A percentile compares a stretch with the other conserved stretches of the same genome.
Evolutionary conservation across 2,888 invertebrate species (phyloP).

Genomic region (Schizaphis graminum): DNA sequence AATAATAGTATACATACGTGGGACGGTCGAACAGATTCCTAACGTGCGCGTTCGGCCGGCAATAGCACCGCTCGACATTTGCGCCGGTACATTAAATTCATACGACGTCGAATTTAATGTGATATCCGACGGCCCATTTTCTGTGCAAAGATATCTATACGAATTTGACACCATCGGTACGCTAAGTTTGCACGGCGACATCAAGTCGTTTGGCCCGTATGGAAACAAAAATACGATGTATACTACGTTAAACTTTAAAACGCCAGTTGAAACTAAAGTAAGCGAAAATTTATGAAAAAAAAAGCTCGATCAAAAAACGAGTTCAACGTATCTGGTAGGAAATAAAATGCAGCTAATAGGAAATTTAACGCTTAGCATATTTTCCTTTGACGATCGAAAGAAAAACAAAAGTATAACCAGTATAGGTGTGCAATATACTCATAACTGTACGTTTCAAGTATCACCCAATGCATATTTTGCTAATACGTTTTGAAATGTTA

Average conservation of each 20-base stretch:
- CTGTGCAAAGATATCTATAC: background rate
- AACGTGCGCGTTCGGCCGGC: background rate
- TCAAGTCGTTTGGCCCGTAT: slow-evolving; percentile 1
- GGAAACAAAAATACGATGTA: background rate
- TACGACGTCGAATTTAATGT: background rate
- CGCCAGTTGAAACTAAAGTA: background rate
- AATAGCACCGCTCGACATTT: background rate
- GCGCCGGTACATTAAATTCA: background rate
- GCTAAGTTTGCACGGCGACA: background rate
- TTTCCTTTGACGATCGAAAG: background rate
- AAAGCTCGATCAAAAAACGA: background rate
- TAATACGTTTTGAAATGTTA: background rate
- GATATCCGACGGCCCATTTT: background rate
- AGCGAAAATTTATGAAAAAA: background rate
- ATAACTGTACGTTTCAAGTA: background rate
- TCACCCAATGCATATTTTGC: background rate
- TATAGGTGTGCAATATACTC: background rate
- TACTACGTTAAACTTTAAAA: background rate
- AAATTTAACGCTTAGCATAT: background rate
- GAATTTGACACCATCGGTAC: background rate
- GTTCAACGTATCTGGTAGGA: background rate
- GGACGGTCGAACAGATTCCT: background rate
- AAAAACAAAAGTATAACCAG: background rate
- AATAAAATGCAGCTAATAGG: background rate
- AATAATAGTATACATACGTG: slow-evolving; percentile 24